These are phyloP conservation scores for Apocheima hispidaria DNA, from an alignment of 2,888 invertebrate species.

Conservation along the genomic window DNA sequence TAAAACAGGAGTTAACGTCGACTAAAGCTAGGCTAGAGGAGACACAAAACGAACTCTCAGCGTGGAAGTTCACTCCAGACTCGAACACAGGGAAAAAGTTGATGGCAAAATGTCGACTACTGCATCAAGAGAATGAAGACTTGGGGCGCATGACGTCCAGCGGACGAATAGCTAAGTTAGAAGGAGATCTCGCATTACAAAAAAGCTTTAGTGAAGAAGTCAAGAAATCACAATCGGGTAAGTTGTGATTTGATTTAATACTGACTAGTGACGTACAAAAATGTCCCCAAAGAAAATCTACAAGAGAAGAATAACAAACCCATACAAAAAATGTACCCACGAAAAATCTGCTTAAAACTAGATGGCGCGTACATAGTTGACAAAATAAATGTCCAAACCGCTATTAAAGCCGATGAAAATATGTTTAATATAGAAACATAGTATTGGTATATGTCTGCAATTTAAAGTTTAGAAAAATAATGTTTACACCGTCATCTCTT, in stretches of 20 bases:
- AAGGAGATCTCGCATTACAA: slow-evolving; percentile 97
- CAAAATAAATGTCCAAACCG: too few relatives aligned
- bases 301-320: too few relatives aligned
- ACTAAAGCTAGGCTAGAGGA: slow-evolving; percentile 97
- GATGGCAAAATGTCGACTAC: slow-evolving; percentile 98
- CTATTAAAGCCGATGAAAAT: too few relatives aligned
- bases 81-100: slow-evolving; percentile 98
- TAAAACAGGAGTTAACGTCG: slow-evolving; percentile 95
- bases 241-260: slow-evolving; percentile 30
- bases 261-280: neutral
- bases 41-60: slow-evolving; percentile 98
- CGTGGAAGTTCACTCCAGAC: slow-evolving; percentile 99
- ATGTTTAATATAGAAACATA: too few relatives aligned
- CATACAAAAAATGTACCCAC: too few relatives aligned
- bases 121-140: slow-evolving; percentile 99
- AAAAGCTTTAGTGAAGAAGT: slow-evolving; percentile 98
- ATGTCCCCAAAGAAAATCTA: too few relatives aligned
- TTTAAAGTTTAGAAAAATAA: too few relatives aligned
- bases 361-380: too few relatives aligned
- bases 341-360: too few relatives aligned
- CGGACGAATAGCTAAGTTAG: slow-evolving; percentile 97
- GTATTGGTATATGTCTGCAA: too few relatives aligned
- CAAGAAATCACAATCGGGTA: slow-evolving; percentile 97
- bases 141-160: slow-evolving; percentile 98
- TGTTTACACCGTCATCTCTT: too few relatives aligned